Percentiles rank a stretch among this genome's conserved stretches.
Evolutionary conservation across 2,113 vertebrate genomes (phyloP).

Genomic region (Neopipo cinnamomea): DNA sequence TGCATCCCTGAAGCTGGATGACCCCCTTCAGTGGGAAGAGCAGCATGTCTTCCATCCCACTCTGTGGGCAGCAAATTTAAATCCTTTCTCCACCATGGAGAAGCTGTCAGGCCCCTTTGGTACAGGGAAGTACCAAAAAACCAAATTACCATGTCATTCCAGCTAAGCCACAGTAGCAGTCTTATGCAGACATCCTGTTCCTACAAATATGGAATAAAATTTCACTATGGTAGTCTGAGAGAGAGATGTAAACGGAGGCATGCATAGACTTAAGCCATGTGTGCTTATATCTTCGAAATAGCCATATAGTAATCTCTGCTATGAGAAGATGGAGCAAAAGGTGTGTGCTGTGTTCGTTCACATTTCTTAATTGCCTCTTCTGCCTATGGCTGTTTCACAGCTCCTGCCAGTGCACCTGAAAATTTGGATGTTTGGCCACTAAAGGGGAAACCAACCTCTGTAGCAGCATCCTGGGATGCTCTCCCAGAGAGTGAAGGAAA

Average conservation of each 20-base stretch:
- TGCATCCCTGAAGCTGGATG: background rate
- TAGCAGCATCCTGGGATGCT: constrained; percentile 90
- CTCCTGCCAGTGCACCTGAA: constrained; percentile 89
- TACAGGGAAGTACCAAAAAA: background rate
- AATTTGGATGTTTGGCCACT: constrained; percentile 90
- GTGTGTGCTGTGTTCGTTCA: background rate
- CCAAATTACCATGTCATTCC: fast-evolving
- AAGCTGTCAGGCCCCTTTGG: background rate
- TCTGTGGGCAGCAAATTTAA: background rate
- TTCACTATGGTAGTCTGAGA: background rate
- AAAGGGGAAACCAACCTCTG: constrained; percentile 86
- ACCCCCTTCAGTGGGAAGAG: background rate
- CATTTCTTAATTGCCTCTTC: background rate
- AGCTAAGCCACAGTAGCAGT: background rate
- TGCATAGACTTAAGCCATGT: background rate
- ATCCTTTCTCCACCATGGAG: background rate
- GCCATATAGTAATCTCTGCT: background rate
- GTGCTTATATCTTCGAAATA: background rate
- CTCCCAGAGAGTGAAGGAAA: constrained; percentile 89
- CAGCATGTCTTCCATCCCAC: background rate
- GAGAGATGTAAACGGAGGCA: background rate
- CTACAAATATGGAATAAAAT: background rate
- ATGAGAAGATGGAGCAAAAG: background rate
- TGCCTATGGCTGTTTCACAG: constrained; percentile 59
- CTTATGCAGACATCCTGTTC: background rate